Evolutionary conservation across 2,888 invertebrate species (phyloP).

Genomic region (Troides helena): DNA sequence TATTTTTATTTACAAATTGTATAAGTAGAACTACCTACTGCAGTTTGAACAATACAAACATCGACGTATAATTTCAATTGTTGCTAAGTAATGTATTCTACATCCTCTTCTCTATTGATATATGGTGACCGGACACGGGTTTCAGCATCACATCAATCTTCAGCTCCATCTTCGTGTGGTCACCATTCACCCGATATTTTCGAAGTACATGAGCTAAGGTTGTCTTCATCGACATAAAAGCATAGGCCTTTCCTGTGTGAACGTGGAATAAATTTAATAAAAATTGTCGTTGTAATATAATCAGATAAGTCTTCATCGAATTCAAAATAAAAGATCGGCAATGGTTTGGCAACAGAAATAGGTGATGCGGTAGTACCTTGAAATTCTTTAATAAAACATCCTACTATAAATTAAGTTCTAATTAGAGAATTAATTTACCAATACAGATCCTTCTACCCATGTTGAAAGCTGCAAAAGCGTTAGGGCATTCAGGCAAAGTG

Average conservation of each 20-base stretch:
- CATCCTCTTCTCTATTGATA: constrained; percentile 1
- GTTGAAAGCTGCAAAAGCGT: constrained; percentile 42
- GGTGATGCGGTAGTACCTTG: no score
- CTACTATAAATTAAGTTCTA: no score
- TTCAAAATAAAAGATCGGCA: no score
- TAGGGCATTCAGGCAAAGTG: constrained; percentile 35
- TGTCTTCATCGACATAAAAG: constrained; percentile 61
- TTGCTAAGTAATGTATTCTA: not conserved
- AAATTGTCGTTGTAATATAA: not conserved
- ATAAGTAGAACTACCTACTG: no score
- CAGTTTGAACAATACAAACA: no score
- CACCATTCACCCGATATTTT: constrained; percentile 47
- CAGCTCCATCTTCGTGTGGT: constrained; percentile 47
- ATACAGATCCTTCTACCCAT: constrained; percentile 44
- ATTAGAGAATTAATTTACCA: constrained; percentile 33
- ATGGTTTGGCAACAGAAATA: no score
- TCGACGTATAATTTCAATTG: no score
- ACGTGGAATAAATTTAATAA: not conserved
- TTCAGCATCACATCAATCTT: constrained; percentile 58
- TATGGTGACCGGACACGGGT: constrained; percentile 41
- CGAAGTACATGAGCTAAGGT: constrained; percentile 52
- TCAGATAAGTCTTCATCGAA: no score
- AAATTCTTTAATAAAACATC: no score
- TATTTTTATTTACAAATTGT: no score
- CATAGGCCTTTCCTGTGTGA: constrained; percentile 38